Conservation (phyloP, 2,113 vertebrate genomes). For the Ahaetulla prasina region DNA sequence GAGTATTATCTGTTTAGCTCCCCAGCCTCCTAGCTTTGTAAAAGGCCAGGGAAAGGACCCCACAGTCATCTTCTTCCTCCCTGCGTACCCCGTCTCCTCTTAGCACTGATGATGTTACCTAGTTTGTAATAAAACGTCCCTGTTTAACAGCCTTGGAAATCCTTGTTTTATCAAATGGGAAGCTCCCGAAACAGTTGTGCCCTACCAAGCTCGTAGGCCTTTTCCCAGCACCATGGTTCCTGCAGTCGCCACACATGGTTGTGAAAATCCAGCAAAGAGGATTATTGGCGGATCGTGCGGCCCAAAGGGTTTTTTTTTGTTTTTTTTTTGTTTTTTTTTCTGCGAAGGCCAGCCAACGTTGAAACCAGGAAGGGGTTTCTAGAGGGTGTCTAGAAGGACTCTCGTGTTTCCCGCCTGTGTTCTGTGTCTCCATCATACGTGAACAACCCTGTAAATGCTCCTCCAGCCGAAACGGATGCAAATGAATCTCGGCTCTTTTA, state of each 20-base stretch:
- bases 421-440: not conserved
- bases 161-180: not conserved
- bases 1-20: too few relatives aligned
- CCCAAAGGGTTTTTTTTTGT: too few relatives aligned
- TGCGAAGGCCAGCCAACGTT: not conserved
- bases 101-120: not conserved
- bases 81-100: too few relatives aligned
- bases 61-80: not conserved
- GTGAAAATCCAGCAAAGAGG: not conserved
- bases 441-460: too few relatives aligned
- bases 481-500: not conserved
- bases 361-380: not conserved
- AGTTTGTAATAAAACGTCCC: not conserved
- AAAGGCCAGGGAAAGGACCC: not conserved
- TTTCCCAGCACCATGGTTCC: not conserved
- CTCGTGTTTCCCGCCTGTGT: not conserved
- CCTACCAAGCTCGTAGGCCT: not conserved
- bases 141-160: not conserved
- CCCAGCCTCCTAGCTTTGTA: not conserved
- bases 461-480: accelerated
- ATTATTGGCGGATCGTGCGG: accelerated
- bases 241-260: not conserved
- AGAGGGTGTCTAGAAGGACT: not conserved
- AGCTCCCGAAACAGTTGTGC: not conserved
- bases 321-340: too few relatives aligned